A percentile compares a stretch with the other conserved stretches of the same genome.
phyloP scores from a whole-genome alignment of 2,888 invertebrate genomes.

The Ophion ellenae region DNA sequence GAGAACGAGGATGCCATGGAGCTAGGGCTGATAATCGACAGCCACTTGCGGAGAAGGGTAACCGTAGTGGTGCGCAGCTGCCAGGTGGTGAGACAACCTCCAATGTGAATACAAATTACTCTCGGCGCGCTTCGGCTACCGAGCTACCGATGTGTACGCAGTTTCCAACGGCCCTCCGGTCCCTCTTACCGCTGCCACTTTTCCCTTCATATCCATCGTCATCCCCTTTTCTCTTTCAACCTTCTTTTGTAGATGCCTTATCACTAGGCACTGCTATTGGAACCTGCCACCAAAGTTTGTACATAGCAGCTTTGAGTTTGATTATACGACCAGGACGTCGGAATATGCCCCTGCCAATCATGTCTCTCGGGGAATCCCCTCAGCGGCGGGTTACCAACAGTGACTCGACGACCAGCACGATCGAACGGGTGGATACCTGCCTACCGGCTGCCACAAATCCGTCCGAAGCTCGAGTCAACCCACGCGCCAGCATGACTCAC shows the following conservation, averaged over 20 bases:
- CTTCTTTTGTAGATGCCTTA: not conserved
- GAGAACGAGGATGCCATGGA: slow-evolving; percentile 27
- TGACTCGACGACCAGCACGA: slow-evolving; percentile 36
- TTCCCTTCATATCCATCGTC: not conserved
- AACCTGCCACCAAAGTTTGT: slow-evolving; percentile 6
- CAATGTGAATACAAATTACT: slow-evolving; percentile 80
- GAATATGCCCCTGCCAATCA: slow-evolving; percentile 74
- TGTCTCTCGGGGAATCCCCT: slow-evolving; percentile 45
- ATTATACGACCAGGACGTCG: not conserved
- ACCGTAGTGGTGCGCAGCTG: slow-evolving; percentile 65
- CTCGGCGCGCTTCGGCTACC: slow-evolving; percentile 72
- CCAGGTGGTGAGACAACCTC: slow-evolving; percentile 79
- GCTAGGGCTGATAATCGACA: slow-evolving; percentile 40
- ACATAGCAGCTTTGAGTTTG: slow-evolving; percentile 6
- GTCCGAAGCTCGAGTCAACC: slow-evolving; percentile 22
- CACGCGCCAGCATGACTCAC: slow-evolving; percentile 32
- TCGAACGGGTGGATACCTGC: slow-evolving; percentile 30
- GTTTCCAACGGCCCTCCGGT: slow-evolving; percentile 31
- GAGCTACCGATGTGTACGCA: slow-evolving; percentile 65
- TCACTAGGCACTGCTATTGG: slow-evolving; percentile 1
- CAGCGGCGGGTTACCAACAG: slow-evolving; percentile 27
- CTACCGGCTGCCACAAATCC: slow-evolving; percentile 36
- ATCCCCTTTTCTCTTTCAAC: not conserved
- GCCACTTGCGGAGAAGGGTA: slow-evolving; percentile 40
- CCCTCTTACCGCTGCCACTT: slow-evolving; percentile 52